Conservation (phyloP, 2,797 vertebrate species). For the Thripadectes ignobilis region DNA sequence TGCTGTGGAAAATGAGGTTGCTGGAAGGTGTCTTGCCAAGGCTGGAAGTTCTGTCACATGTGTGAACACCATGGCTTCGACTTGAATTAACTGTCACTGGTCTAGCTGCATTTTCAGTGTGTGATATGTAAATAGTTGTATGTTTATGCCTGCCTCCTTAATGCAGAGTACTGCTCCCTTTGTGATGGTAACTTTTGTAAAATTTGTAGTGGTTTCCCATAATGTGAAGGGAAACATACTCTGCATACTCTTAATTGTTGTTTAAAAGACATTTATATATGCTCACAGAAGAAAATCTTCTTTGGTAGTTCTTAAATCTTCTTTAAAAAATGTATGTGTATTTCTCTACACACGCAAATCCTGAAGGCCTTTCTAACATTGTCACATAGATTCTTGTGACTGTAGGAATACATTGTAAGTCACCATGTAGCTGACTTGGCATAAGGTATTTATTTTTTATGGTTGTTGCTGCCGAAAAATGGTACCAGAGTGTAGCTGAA, state of each 20-base stretch:
- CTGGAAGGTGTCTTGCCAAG: neutral
- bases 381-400: neutral
- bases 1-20: neutral
- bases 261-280: neutral
- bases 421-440: neutral
- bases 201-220: neutral
- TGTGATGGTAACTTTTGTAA: neutral
- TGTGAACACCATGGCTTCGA: neutral
- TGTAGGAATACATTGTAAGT: neutral
- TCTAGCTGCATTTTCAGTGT: neutral
- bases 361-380: neutral
- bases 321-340: rapidly evolving
- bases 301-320: neutral
- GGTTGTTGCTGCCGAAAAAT: neutral
- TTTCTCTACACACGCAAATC: rapidly evolving
- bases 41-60: rapidly evolving
- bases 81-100: neutral
- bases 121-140: rapidly evolving
- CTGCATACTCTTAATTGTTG: neutral
- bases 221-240: neutral
- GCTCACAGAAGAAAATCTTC: neutral
- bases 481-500: neutral
- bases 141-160: neutral
- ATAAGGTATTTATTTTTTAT: neutral
- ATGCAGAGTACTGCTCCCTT: rapidly evolving